Evolutionary conservation across 1,140 invertebrate genomes (phyloP).

Genomic region (Chironomus tepperi): DNA sequence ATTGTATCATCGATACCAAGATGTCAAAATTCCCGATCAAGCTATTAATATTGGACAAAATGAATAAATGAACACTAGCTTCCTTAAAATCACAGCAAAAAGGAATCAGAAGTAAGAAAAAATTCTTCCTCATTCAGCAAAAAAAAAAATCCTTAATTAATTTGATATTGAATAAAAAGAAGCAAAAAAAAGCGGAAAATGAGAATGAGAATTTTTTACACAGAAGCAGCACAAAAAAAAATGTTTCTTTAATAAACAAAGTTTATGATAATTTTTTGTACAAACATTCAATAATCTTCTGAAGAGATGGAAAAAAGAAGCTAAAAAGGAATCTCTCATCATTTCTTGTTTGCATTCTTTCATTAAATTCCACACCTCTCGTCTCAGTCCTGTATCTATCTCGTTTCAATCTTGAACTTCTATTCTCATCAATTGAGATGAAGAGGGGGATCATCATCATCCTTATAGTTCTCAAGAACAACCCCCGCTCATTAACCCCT

Average conservation of each 20-base stretch:
- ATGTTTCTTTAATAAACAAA: constrained; percentile 18
- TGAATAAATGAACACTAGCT: no score
- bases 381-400: no score
- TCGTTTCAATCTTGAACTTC: not conserved
- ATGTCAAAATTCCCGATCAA: no score
- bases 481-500: not conserved
- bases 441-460: no score
- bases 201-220: no score
- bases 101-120: no score
- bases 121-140: no score
- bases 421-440: not conserved
- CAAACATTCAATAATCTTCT: constrained; percentile 12
- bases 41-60: no score
- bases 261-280: constrained; percentile 17
- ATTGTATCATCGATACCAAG: no score
- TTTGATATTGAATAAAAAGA: constrained; percentile 17
- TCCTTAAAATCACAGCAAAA: no score
- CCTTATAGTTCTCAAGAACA: no score
- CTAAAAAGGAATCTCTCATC: not conserved
- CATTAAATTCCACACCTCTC: not conserved
- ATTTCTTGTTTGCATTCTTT: not conserved
- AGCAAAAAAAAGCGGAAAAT: not conserved
- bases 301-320: not conserved
- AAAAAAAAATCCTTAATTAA: constrained; percentile 17
- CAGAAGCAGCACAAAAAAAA: no score